These are phyloP conservation scores for Micromussa lordhowensis DNA, from an alignment of 92 coral and sea anemone genomes.

Conservation along the genomic window DNA sequence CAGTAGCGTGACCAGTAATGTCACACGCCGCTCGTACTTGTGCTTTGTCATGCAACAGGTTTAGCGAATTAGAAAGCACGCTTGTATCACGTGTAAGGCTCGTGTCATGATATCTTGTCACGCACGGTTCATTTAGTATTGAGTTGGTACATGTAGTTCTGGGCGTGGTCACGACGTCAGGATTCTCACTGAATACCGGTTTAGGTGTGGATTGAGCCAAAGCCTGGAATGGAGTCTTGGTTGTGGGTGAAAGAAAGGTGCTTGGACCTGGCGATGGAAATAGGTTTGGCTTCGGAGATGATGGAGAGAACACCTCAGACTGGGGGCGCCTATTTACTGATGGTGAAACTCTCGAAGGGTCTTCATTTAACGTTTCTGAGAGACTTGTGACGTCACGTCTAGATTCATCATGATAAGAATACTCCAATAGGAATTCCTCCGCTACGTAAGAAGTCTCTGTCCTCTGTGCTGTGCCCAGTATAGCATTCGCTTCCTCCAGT, in stretches of 20 bases:
- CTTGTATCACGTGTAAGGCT: neutral
- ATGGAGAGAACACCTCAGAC: neutral
- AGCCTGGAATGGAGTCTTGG: conserved; percentile 8
- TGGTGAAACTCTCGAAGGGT: neutral
- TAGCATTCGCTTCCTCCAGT: neutral
- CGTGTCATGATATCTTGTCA: neutral
- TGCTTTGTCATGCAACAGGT: neutral
- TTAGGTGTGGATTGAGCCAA: conserved; percentile 71
- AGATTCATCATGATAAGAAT: neutral
- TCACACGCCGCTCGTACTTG: neutral
- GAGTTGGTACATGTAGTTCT: neutral
- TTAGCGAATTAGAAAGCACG: neutral
- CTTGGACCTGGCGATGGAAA: neutral
- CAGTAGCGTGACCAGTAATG: neutral
- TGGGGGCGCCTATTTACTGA: neutral
- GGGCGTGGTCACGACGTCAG: neutral
- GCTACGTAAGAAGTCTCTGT: neutral
- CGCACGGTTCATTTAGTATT: neutral
- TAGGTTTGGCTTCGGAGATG: neutral
- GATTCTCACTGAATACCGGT: neutral
- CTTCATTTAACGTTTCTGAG: neutral
- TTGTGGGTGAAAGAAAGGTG: conserved; percentile 24
- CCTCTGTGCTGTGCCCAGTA: neutral
- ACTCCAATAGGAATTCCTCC: conserved; percentile 23
- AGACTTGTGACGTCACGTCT: neutral